These are phyloP conservation scores for Philereme vetulata DNA, from an alignment of 2,888 invertebrate species.

Conservation along the genomic window DNA sequence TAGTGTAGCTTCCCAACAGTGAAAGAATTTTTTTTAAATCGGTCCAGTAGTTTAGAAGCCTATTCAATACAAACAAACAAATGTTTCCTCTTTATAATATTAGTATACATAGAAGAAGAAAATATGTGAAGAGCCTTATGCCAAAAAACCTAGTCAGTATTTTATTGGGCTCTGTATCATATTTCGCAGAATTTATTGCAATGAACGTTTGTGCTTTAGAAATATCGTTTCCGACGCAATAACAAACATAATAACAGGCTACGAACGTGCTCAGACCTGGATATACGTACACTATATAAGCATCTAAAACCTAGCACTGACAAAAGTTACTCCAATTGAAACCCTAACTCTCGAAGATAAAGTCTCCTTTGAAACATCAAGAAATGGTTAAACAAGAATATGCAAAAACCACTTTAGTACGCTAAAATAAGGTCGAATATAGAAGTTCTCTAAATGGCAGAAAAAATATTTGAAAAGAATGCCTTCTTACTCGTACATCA, in stretches of 20 bases:
- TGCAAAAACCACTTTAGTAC: background rate
- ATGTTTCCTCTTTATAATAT: no score
- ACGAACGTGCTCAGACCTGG: slow-evolving; percentile 7
- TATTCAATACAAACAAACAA: no score
- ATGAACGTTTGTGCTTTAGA: slow-evolving; percentile 13
- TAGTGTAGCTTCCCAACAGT: no score
- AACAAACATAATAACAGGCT: slow-evolving; percentile 14
- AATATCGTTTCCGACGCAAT: slow-evolving; percentile 12
- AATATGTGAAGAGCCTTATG: background rate
- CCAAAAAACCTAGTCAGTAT: background rate
- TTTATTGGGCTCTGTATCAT: slow-evolving; percentile 1
- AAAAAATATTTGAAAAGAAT: background rate
- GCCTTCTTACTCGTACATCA: slow-evolving; percentile 2
- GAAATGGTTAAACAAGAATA: background rate
- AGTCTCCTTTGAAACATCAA: slow-evolving; percentile 1
- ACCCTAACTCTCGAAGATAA: background rate
- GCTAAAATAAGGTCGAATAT: slow-evolving; percentile 10
- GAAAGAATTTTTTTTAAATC: no score
- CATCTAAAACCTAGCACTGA: slow-evolving; percentile 14
- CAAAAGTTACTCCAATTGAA: background rate
- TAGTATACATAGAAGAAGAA: no score
- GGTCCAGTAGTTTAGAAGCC: no score
- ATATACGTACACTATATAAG: slow-evolving; percentile 17
- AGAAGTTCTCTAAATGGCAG: background rate
- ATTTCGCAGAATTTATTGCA: slow-evolving; percentile 14